A percentile compares a stretch with the other conserved stretches of the same genome.
Evolutionary conservation across 2,888 invertebrate genomes (phyloP).

Genomic region (Peribatodes rhomboidaria): DNA sequence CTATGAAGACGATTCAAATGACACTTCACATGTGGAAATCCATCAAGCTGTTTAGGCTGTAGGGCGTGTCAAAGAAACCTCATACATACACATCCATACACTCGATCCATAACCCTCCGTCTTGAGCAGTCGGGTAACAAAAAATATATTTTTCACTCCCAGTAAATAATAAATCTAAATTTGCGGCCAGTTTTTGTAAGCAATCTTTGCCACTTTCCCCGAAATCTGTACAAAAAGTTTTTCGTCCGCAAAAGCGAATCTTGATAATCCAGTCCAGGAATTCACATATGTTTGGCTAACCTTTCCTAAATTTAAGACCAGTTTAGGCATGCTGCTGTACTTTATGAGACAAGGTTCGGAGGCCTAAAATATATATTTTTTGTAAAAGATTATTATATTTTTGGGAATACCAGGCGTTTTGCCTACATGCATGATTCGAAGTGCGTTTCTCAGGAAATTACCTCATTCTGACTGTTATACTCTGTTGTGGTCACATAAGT

Average conservation of each 20-base stretch:
- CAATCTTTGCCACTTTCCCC: not conserved
- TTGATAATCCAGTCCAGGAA: slow-evolving; percentile 50
- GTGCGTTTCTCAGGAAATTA: slow-evolving; percentile 9
- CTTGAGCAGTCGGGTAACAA: too few relatives aligned
- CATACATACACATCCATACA: too few relatives aligned
- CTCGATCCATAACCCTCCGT: too few relatives aligned
- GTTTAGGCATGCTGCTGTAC: slow-evolving; percentile 44
- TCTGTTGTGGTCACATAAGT: slow-evolving; percentile 34
- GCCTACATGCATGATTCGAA: slow-evolving; percentile 4
- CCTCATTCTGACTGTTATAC: slow-evolving; percentile 5
- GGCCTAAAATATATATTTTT: slow-evolving; percentile 36
- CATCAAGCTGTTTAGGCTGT: too few relatives aligned
- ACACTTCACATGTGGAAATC: too few relatives aligned
- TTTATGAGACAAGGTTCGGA: slow-evolving; percentile 44
- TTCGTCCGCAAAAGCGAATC: slow-evolving; percentile 24
- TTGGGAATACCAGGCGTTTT: slow-evolving; percentile 33
- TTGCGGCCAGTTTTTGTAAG: not conserved
- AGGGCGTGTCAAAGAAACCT: too few relatives aligned
- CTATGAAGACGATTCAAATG: too few relatives aligned
- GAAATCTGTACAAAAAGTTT: not conserved
- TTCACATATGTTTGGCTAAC: slow-evolving; percentile 43
- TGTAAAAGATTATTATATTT: slow-evolving; percentile 27
- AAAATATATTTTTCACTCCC: too few relatives aligned
- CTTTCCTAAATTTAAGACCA: slow-evolving; percentile 52
- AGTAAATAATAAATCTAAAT: not conserved